Conservation (phyloP, 2,888 invertebrate genomes). For the Lapara coniferarum region DNA sequence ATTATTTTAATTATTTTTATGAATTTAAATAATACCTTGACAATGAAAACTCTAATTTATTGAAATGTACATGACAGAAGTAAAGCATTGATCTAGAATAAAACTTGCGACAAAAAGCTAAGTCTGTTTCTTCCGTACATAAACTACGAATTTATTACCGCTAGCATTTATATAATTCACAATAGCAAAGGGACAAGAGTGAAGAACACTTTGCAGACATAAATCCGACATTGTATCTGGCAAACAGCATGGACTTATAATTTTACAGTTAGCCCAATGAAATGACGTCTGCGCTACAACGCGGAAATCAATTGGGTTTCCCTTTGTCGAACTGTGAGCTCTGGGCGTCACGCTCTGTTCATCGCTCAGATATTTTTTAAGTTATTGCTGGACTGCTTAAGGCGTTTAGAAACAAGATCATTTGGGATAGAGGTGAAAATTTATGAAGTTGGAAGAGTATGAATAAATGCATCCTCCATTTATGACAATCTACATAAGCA, state of each 20-base stretch:
- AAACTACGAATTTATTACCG: constrained; percentile 9
- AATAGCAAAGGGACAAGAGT: constrained; percentile 1
- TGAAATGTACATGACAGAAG: no score
- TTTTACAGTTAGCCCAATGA: constrained; percentile 65
- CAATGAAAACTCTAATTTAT: no score
- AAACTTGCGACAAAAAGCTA: not conserved
- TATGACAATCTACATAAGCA: no score
- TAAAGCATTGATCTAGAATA: no score
- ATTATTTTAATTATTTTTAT: no score
- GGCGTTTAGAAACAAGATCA: not conserved
- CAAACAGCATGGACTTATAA: constrained; percentile 38
- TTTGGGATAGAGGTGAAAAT: not conserved
- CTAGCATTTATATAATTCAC: constrained; percentile 9
- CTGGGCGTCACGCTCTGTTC: constrained; percentile 59
- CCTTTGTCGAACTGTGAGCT: constrained; percentile 57
- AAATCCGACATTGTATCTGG: constrained; percentile 20
- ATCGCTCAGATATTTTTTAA: constrained; percentile 27
- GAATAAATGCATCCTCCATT: no score
- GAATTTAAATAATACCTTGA: no score
- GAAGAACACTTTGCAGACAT: constrained; percentile 13
- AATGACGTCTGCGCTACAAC: constrained; percentile 61
- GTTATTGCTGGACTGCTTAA: not conserved
- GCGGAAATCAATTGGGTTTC: constrained; percentile 72
- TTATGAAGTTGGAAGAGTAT: no score
- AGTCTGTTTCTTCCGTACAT: not conserved